Evolutionary conservation across 2,888 invertebrate genomes (phyloP), one percentile per base, ranked within the genome.

Genomic region (Venusia cambrica): DNA sequence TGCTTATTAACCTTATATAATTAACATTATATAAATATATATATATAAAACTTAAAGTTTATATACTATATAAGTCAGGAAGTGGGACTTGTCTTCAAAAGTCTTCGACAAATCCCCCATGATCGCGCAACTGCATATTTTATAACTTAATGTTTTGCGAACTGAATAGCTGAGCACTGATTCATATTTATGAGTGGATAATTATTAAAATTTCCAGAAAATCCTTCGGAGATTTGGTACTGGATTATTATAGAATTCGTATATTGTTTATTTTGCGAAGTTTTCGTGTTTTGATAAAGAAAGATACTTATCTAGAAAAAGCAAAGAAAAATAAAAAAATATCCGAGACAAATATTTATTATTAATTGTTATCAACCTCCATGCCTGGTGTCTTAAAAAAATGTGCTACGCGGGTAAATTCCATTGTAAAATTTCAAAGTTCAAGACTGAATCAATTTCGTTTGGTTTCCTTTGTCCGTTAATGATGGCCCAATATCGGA

Each of bases 131-230:
- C 43, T 50, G 43, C 47, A 47, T 50, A 47, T 39, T 32, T 50
- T 30, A 39, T 17, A 44, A 35, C 40, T 44, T 29, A 18, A 36
- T 42, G 34, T 43, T 44, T n/a, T 29, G 31, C 34, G 32, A 41
- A 49, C 42, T 46, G 49, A 49, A 41, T 46, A 38, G 25, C 33
- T 39, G 41, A 42, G 33, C 32, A 26, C 32, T 49, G 29, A 46
- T 49, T 49, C 44, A 46, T 39, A 49, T 49, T 33, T 35, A 34
- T 34, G 34, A 34, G 29, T 21, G 11, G 11, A 8, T 39, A 5
- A 39, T 39, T 34, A 39, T 34, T 34, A 18, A 39, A 33, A 33
- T 28, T 10, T 19, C 4, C 10, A 13, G 31, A 27, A 32, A 21
- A 16, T 25, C 20, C 27, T 20, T 26, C 18, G n/a, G n/a, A n/a